Evolutionary conservation across 2,797 vertebrate species (phyloP).

Genomic region (Hippocampus kuda): DNA sequence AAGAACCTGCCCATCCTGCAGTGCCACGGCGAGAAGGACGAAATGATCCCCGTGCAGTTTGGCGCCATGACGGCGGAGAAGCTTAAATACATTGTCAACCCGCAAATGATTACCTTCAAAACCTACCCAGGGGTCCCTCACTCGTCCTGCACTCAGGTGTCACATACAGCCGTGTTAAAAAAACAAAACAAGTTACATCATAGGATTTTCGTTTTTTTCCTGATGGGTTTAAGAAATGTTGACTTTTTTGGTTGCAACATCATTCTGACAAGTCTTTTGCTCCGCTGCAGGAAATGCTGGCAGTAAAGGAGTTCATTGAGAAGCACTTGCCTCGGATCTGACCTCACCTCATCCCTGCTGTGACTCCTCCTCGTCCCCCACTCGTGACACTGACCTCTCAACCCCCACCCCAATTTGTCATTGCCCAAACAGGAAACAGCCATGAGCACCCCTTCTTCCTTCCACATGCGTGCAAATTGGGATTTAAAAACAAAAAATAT

Average conservation of each 20-base stretch:
- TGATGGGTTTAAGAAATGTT: no score
- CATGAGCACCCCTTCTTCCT: conserved; percentile 53
- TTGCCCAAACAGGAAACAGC: conserved; percentile 73
- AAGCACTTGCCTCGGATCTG: conserved; percentile 90
- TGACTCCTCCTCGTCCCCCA: conserved; percentile 36
- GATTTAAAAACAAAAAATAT: neutral
- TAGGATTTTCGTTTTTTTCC: no score
- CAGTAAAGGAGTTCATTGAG: conserved; percentile 94
- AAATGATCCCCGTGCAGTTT: conserved; percentile 82
- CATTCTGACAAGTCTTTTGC: conserved; percentile 33
- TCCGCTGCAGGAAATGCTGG: conserved; percentile 82
- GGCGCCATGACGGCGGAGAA: conserved; percentile 85
- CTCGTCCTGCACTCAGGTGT: conserved; percentile 81
- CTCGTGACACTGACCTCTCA: conserved; percentile 60
- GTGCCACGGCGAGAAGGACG: conserved; percentile 87
- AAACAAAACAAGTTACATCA: no score
- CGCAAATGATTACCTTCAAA: conserved; percentile 80
- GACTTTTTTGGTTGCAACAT: neutral
- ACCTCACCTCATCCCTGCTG: conserved; percentile 68
- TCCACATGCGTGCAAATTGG: conserved; percentile 2
- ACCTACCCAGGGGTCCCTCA: conserved; percentile 82
- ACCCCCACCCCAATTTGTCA: conserved; percentile 64
- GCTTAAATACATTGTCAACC: conserved; percentile 78
- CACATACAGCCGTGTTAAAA: no score
- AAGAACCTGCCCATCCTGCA: conserved; percentile 88